Conservation (phyloP, 2,113 vertebrate species). For the Lophius piscatorius region DNA sequence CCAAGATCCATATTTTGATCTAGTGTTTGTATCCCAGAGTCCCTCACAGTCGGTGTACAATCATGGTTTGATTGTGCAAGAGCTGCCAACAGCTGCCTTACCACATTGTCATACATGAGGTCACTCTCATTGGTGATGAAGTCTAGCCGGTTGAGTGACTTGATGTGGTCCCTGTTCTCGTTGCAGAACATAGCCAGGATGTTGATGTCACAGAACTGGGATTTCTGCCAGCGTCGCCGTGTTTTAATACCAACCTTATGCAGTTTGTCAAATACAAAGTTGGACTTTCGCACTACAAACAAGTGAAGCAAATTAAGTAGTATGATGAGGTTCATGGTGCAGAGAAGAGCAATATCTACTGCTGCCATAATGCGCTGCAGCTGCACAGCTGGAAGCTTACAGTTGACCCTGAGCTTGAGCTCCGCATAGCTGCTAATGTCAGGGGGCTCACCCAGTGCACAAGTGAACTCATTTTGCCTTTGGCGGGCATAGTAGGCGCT, state of each 20-base stretch:
- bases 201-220: slow-evolving; percentile 99
- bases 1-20: slow-evolving; percentile 89
- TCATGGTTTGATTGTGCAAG: slow-evolving; percentile 98
- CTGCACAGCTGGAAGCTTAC: slow-evolving; percentile 95
- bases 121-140: slow-evolving; percentile 99
- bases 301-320: slow-evolving; percentile 94
- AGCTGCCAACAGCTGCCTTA: slow-evolving; percentile 94
- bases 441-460: slow-evolving; percentile 89
- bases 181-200: slow-evolving; percentile 99
- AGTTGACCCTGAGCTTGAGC: slow-evolving; percentile 89
- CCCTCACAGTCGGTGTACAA: slow-evolving; percentile 91
- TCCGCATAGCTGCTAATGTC: slow-evolving; percentile 87
- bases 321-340: slow-evolving; percentile 96
- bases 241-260: slow-evolving; percentile 98
- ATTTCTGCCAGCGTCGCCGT: slow-evolving; percentile 95
- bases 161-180: slow-evolving; percentile 99
- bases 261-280: slow-evolving; percentile 98
- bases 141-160: slow-evolving; percentile 96
- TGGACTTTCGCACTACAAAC: slow-evolving; percentile 98
- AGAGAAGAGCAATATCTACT: slow-evolving; percentile 92
- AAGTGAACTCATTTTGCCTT: slow-evolving; percentile 97
- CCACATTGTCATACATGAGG: slow-evolving; percentile 99
- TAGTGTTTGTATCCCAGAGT: slow-evolving; percentile 91
- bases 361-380: slow-evolving; percentile 96
- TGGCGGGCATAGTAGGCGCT: slow-evolving; percentile 95